Conservation (phyloP, 1,140 invertebrate genomes). For the Tribolium madens region DNA sequence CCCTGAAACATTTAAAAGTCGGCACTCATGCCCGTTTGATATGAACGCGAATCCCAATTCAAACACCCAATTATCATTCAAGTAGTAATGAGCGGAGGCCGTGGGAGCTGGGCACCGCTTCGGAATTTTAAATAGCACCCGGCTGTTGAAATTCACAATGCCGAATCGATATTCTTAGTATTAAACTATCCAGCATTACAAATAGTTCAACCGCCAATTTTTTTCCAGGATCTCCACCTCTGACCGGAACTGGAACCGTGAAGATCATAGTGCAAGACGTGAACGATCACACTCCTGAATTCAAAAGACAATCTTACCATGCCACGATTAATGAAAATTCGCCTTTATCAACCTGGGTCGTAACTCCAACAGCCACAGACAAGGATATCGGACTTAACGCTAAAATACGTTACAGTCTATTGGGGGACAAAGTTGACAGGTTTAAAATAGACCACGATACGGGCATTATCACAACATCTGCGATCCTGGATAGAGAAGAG, state of each 20-base stretch:
- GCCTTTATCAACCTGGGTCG: conserved; percentile 77
- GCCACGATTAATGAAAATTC: conserved; percentile 83
- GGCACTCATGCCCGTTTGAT: no score
- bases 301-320: conserved; percentile 82
- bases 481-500: conserved; percentile 83
- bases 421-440: conserved; percentile 82
- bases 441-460: conserved; percentile 76
- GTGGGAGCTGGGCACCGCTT: conserved; percentile 43
- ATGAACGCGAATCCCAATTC: no score
- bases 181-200: conserved; percentile 23
- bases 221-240: conserved; percentile 83
- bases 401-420: conserved; percentile 83
- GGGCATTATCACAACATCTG: conserved; percentile 80
- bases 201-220: conserved; percentile 21
- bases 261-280: conserved; percentile 91
- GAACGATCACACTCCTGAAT: conserved; percentile 92
- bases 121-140: conserved; percentile 41
- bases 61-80: conserved; percentile 47
- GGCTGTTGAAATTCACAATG: conserved; percentile 36
- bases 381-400: conserved; percentile 87
- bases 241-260: conserved; percentile 90
- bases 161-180: conserved; percentile 27
- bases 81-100: conserved; percentile 32
- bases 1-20: no score
- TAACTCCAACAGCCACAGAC: conserved; percentile 81